Evolutionary conservation across 2,888 invertebrate genomes (phyloP).

Genomic region (Nemotelus nigrinus): DNA sequence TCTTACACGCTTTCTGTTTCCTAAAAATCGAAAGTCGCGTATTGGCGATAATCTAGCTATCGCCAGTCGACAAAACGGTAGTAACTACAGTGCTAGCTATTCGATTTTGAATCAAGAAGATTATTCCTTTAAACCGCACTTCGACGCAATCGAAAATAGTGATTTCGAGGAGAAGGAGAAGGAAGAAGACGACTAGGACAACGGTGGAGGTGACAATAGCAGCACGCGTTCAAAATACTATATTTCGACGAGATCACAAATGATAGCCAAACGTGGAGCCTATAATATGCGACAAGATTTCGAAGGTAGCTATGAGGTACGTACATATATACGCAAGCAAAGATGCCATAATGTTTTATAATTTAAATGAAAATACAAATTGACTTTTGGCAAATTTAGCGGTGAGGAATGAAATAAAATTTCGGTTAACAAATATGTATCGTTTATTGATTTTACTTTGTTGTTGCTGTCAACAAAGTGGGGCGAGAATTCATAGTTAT

Average conservation of each 20-base stretch:
- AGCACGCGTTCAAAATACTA: too few relatives aligned
- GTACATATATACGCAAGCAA: conserved; percentile 5
- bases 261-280: conserved; percentile 34
- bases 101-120: conserved; percentile 31
- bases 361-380: too few relatives aligned
- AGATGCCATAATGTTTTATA: too few relatives aligned
- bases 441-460: too few relatives aligned
- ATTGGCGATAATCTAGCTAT: neutral
- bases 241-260: conserved; percentile 23
- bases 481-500: too few relatives aligned
- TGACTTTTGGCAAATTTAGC: too few relatives aligned
- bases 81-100: neutral
- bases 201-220: neutral
- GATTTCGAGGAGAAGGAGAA: neutral
- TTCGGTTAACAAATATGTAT: too few relatives aligned
- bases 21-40: conserved; percentile 7
- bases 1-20: conserved; percentile 1
- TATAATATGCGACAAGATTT: conserved; percentile 49
- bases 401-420: too few relatives aligned
- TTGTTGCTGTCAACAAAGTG: too few relatives aligned
- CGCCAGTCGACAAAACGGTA: neutral
- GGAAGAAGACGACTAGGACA: neutral
- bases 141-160: neutral
- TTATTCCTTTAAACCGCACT: neutral
- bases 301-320: conserved; percentile 48